Base-by-base conservation (phyloP, 2,797 vertebrate species). In the Loriculus beryllinus region DNA sequence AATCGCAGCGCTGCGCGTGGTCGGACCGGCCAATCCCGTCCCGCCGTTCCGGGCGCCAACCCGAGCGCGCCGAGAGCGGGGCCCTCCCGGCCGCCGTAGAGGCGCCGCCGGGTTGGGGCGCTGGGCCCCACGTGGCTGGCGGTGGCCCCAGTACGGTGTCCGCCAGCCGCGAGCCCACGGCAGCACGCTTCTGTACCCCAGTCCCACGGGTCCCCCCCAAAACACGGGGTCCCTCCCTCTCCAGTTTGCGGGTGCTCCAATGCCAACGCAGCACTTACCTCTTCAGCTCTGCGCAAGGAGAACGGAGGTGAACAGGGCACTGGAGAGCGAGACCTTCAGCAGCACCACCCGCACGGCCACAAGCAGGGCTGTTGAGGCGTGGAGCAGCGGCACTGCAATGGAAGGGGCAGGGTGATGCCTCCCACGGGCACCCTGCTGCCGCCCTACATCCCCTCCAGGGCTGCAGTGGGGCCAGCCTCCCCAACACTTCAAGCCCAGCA, bases 241-340 rank as follows among this genome's bases (percentile, higher is more conserved):
- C 25, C 40, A 19, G 13, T 19, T 12, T 29, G 5, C 14, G 28
- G 35, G 9, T 8, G n/a, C 54, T 22, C 54, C n/a, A 23, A 33
- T 3, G 7, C 14, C 40, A 26, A 82, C n/a, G 1, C 1, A 13
- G 4, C 6, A 37, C 82, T 77, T 76, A 84, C 83, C 68, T 10
- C 47, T 96, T 96, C 81, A 94, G 74, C 72, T 63, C 69, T 15
- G 82, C 23, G 80, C n/a, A 1, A 97, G 91, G 75, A 88, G 70
- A 72, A 95, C 15, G 54, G 96, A 97, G 64, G 97, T 98, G 84
- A 98, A 54, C 10, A 98, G 67, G 17, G 97, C 94, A 2, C 97
- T 91, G 0, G 93, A 63, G n/a, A 98, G 93, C 20, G 96, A 52
- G 4, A 97, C 68, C 78, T 98, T 98, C 93, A 97, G 97, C 68